Evolutionary conservation across 1,140 invertebrate genomes (phyloP).

Genomic region (Nomia melanderi): DNA sequence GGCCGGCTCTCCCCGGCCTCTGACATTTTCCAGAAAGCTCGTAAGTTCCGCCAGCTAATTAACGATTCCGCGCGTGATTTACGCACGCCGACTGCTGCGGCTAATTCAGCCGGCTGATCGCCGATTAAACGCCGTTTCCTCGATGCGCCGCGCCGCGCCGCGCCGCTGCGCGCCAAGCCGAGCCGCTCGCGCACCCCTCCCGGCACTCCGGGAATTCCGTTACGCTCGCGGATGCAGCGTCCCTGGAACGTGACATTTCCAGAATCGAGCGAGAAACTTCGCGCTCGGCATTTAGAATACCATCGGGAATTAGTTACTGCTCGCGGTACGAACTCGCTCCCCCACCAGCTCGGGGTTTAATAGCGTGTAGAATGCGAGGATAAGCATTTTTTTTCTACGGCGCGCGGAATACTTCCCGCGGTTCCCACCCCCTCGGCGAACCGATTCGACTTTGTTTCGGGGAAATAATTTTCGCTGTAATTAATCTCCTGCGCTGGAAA

Average conservation of each 20-base stretch:
- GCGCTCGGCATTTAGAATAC: constrained; percentile 66
- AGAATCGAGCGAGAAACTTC: constrained; percentile 74
- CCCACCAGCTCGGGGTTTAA: constrained; percentile 39
- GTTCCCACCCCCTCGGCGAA: neutral
- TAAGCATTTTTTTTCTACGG: constrained; percentile 28
- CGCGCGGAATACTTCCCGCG: constrained; percentile 17
- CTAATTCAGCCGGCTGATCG: constrained; percentile 44
- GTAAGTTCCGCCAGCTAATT: constrained; percentile 55
- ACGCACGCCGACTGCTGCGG: constrained; percentile 42
- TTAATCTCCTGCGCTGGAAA: no score
- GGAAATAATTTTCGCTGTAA: constrained; percentile 16
- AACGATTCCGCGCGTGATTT: constrained; percentile 64
- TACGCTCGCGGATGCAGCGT: constrained; percentile 31
- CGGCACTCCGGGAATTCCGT: constrained; percentile 51
- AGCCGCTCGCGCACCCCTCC: neutral
- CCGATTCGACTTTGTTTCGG: neutral
- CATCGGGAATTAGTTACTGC: constrained; percentile 52
- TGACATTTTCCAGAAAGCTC: constrained; percentile 65
- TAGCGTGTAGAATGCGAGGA: constrained; percentile 25
- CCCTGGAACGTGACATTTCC: constrained; percentile 74
- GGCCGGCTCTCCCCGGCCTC: neutral
- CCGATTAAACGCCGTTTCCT: constrained; percentile 46
- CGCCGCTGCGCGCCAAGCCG: no score
- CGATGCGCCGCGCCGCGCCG: neutral
- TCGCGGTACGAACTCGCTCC: neutral